Conservation (phyloP, 1,140 invertebrate species). For the Lasaia peninsularis region DNA sequence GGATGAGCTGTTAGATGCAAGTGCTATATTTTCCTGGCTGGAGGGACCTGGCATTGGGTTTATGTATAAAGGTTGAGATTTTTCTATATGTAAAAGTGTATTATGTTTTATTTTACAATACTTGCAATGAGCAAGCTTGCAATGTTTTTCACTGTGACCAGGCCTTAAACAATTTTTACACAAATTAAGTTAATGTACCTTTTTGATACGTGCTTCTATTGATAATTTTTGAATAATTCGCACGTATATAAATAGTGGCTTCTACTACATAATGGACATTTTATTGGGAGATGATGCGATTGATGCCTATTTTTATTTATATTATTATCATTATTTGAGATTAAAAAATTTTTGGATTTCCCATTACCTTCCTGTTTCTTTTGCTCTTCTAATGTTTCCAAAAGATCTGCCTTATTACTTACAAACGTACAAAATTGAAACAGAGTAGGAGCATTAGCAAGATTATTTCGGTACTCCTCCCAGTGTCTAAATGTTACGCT, state of each 20-base stretch:
- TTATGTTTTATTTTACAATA: slow-evolving; percentile 26
- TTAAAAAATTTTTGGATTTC: not conserved
- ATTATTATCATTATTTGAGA: not conserved
- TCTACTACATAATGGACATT: slow-evolving; percentile 17
- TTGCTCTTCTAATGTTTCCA: slow-evolving; percentile 16
- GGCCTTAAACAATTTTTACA: slow-evolving; percentile 18
- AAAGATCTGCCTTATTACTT: slow-evolving; percentile 23
- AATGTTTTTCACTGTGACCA: slow-evolving; percentile 17
- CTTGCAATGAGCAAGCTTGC: slow-evolving; percentile 21
- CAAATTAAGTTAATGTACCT: slow-evolving; percentile 19
- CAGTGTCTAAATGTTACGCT: slow-evolving; percentile 20
- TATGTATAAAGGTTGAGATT: not conserved
- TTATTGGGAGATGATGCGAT: not conserved
- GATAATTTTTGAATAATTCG: slow-evolving; percentile 18
- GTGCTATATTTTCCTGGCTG: slow-evolving; percentile 2
- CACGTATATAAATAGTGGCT: slow-evolving; percentile 26
- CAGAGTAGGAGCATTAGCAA: slow-evolving; percentile 19
- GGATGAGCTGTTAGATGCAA: slow-evolving; percentile 3
- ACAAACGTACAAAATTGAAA: slow-evolving; percentile 30
- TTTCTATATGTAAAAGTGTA: slow-evolving; percentile 26
- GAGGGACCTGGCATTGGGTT: slow-evolving; percentile 4
- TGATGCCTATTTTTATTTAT: slow-evolving; percentile 19
- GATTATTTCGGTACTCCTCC: slow-evolving; percentile 25
- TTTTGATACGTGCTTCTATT: slow-evolving; percentile 19
- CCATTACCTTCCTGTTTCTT: not conserved